Conservation (phyloP, 2,113 vertebrate genomes). For the Genyomyrus donnyi region DNA sequence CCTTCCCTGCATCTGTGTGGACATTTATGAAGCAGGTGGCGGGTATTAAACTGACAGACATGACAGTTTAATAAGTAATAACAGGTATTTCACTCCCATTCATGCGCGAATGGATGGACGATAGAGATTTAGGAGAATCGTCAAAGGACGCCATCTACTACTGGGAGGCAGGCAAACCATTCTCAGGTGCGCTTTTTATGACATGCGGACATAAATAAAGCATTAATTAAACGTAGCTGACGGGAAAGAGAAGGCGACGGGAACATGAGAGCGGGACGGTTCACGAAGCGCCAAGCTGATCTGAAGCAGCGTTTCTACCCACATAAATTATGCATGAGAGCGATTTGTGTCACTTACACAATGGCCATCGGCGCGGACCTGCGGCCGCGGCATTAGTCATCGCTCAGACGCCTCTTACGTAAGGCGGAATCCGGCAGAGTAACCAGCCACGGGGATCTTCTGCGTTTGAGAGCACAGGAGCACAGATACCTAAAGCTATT, state of each 20-base stretch:
- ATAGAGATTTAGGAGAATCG: neutral
- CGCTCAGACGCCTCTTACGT: neutral
- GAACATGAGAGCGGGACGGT: neutral
- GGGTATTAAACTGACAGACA: neutral
- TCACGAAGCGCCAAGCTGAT: neutral
- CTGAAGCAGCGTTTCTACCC: neutral
- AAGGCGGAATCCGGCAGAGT: neutral
- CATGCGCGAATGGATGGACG: neutral
- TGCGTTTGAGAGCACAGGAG: neutral
- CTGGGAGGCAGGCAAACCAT: neutral
- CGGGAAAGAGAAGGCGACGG: neutral
- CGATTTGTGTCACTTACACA: slow-evolving; percentile 2
- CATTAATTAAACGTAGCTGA: neutral
- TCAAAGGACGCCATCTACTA: neutral
- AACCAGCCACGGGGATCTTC: neutral
- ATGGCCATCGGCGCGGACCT: neutral
- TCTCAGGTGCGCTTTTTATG: neutral
- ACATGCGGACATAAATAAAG: neutral
- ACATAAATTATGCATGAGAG: neutral
- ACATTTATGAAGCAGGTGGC: neutral
- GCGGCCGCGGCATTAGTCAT: neutral
- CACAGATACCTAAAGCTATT: neutral
- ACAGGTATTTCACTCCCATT: neutral
- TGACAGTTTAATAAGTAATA: neutral
- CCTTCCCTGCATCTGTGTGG: neutral